Conservation (phyloP, 2,888 invertebrate species). For the Bibio marci region DNA sequence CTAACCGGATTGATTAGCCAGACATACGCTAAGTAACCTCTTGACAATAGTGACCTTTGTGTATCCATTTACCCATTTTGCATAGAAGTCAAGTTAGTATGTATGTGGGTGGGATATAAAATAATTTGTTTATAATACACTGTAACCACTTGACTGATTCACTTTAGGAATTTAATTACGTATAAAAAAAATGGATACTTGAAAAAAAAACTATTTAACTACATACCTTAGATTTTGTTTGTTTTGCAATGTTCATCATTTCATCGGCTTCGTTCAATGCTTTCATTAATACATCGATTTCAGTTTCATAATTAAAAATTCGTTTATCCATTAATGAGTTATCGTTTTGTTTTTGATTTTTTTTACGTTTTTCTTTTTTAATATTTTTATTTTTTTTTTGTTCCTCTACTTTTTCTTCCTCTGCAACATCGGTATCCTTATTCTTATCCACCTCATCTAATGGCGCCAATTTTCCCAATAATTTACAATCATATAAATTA, state of each 20-base stretch:
- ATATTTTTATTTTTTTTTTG: slow-evolving; percentile 12
- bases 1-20: no score
- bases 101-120: no score
- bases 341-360: slow-evolving; percentile 11
- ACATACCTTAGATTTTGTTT: slow-evolving; percentile 36
- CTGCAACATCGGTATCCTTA: background rate
- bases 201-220: no score
- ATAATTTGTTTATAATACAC: no score
- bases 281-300: slow-evolving; percentile 40
- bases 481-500: slow-evolving; percentile 43
- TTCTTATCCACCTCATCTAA: slow-evolving; percentile 2
- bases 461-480: slow-evolving; percentile 15
- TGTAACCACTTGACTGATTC: no score
- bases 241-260: slow-evolving; percentile 39
- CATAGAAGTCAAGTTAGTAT: no score
- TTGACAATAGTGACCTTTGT: no score
- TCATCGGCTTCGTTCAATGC: slow-evolving; percentile 53
- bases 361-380: slow-evolving; percentile 5
- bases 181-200: no score
- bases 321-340: no score
- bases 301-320: slow-evolving; percentile 39
- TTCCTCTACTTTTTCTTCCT: background rate
- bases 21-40: no score
- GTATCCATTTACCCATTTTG: no score
- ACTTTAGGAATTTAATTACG: no score